phyloP scores from a whole-genome alignment of 1,140 invertebrate genomes.

The Latrodectus geometricus region DNA sequence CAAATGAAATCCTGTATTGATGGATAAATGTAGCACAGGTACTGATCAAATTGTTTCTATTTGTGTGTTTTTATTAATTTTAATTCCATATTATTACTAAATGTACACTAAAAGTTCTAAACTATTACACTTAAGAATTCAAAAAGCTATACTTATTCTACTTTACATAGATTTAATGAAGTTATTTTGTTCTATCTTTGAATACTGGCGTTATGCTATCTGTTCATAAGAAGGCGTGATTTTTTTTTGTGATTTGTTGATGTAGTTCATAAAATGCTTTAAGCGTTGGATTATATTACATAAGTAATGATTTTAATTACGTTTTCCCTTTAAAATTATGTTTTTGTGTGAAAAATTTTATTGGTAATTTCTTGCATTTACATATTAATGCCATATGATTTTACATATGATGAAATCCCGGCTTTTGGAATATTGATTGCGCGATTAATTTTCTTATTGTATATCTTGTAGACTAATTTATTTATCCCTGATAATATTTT shows the following conservation, averaged over 20 bases:
- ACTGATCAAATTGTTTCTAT: slow-evolving; percentile 18
- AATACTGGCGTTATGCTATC: not conserved
- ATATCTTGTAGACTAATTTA: no score
- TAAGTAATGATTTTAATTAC: not conserved
- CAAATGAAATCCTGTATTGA: slow-evolving; percentile 57
- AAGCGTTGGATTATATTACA: not conserved
- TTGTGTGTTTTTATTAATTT: slow-evolving; percentile 11
- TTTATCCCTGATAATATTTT: no score
- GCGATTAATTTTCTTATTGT: no score
- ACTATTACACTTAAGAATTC: no score
- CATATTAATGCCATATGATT: no score
- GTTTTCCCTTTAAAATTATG: not conserved
- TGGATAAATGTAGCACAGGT: slow-evolving; percentile 61
- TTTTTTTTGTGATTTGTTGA: not conserved
- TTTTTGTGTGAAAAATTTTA: not conserved
- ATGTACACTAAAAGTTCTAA: not conserved
- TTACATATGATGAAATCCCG: no score
- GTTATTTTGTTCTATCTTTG: no score
- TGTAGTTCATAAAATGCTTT: not conserved
- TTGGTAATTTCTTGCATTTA: no score
- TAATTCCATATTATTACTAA: slow-evolving; percentile 3
- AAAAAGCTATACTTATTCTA: no score
- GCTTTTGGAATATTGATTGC: no score
- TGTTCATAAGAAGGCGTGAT: slow-evolving; percentile 16
- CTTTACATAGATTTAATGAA: no score